Conservation (phyloP, 2,113 vertebrate species). For the Patagioenas fasciata region DNA sequence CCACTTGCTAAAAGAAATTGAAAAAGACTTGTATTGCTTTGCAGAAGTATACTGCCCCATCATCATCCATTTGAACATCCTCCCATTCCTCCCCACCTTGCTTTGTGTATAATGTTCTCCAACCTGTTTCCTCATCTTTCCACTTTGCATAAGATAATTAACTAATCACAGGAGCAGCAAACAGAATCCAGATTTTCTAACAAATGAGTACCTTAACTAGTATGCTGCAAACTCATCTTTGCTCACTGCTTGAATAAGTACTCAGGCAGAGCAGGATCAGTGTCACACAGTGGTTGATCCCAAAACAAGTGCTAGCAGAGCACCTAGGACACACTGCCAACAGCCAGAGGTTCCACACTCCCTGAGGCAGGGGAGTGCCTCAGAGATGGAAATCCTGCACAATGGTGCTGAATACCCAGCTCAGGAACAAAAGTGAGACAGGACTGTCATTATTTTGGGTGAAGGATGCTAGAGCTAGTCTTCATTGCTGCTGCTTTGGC, state of each 20-base stretch:
- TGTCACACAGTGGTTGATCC: neutral
- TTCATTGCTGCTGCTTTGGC: neutral
- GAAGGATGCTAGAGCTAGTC: neutral
- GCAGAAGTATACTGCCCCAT: neutral
- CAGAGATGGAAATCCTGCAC: neutral
- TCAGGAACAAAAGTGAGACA: neutral
- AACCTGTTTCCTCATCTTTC: neutral
- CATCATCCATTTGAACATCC: neutral
- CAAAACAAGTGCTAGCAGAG: neutral
- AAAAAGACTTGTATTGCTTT: neutral
- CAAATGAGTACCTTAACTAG: neutral
- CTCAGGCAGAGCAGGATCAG: neutral
- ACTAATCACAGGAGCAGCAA: neutral
- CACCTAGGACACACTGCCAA: neutral
- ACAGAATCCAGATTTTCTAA: neutral
- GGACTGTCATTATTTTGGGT: neutral
- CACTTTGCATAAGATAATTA: neutral
- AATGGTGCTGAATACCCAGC: neutral
- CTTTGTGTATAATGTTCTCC: neutral
- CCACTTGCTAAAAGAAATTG: neutral
- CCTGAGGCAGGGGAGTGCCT: neutral
- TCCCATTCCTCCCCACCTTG: accelerated
- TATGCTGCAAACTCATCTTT: neutral
- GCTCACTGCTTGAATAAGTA: neutral
- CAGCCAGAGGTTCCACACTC: neutral